Conservation (phyloP, 1,140 invertebrate genomes). For the Pogonomyrmex barbatus region DNA sequence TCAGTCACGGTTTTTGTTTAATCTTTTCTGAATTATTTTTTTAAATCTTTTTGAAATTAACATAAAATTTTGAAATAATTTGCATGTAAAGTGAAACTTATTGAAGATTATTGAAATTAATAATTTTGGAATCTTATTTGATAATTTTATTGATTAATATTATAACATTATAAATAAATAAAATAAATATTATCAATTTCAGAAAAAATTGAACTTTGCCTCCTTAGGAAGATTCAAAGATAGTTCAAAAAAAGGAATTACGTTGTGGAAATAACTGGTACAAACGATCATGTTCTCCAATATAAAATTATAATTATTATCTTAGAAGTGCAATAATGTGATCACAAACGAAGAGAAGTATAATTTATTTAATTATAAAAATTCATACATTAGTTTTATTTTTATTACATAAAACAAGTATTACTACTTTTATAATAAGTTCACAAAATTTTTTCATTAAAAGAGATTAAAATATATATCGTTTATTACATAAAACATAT, state of each 20-base stretch:
- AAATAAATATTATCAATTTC: constrained; percentile 55
- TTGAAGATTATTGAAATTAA: neutral
- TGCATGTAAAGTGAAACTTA: neutral
- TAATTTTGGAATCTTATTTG: neutral
- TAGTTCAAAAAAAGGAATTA: no score
- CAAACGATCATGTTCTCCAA: neutral
- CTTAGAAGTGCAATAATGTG: neutral
- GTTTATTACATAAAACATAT: neutral
- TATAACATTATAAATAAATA: neutral
- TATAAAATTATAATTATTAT: neutral
- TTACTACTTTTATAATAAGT: neutral
- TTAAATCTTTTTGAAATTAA: neutral
- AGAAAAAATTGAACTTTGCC: constrained; percentile 76
- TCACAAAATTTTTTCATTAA: neutral
- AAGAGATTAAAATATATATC: neutral
- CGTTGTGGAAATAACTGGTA: neutral
- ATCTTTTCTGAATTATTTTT: neutral
- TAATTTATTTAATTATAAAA: neutral
- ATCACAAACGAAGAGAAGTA: neutral
- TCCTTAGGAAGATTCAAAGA: constrained; percentile 26
- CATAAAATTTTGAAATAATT: neutral
- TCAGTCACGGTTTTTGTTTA: neutral
- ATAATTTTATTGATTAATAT: neutral
- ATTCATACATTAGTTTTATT: constrained; percentile 1
- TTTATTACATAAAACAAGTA: neutral